Evolutionary conservation across 2,888 invertebrate genomes (phyloP).

Genomic region (Leptopilina myrica): DNA sequence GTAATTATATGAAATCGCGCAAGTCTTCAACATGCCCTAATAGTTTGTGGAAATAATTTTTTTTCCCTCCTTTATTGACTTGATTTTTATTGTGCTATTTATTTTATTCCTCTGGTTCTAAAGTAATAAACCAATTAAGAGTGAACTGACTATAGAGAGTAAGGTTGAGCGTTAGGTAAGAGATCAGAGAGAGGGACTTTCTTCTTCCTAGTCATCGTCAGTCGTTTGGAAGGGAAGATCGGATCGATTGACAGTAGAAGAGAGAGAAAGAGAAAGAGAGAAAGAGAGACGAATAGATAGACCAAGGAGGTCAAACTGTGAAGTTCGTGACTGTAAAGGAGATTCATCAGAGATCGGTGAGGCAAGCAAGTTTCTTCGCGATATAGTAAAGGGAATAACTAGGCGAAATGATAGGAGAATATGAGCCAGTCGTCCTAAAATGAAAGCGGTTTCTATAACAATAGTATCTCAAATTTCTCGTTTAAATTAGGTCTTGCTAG

Average conservation of each 20-base stretch:
- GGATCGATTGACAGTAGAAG: slow-evolving; percentile 14
- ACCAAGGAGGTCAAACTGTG: slow-evolving; percentile 14
- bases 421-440: slow-evolving; percentile 5
- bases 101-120: too few species aligned
- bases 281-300: neutral
- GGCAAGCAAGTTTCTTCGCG: slow-evolving; percentile 16
- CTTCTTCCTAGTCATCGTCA: neutral
- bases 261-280: neutral
- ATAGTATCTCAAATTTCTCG: slow-evolving; percentile 5
- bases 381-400: neutral
- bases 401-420: neutral
- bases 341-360: slow-evolving; percentile 21
- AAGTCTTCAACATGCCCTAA: neutral
- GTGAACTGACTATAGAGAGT: neutral
- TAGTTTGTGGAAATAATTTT: neutral
- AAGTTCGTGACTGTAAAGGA: slow-evolving; percentile 15
- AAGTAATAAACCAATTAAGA: neutral
- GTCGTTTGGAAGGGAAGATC: neutral
- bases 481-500: neutral
- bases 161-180: too few species aligned
- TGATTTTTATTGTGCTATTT: too few species aligned
- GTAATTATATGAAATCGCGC: neutral
- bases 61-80: neutral
- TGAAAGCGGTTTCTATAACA: slow-evolving; percentile 9
- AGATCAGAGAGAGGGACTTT: too few species aligned